Evolutionary conservation across 2,797 vertebrate genomes (phyloP).

Genomic region (Lepilemur ruficaudatus): DNA sequence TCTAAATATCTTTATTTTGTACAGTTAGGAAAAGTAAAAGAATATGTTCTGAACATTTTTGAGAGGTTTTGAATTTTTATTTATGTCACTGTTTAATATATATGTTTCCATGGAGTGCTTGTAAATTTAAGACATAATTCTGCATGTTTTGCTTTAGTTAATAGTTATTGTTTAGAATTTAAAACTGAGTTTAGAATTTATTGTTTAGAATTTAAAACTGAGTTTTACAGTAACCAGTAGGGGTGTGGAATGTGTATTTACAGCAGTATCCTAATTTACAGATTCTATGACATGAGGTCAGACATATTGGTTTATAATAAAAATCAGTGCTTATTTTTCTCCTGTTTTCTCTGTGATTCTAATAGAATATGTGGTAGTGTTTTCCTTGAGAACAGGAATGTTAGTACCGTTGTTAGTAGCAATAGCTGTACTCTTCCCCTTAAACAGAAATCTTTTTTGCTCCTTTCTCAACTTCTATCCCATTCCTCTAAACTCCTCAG

Average conservation of each 20-base stretch:
- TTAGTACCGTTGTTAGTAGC: conserved; percentile 75
- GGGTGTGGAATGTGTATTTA: background rate
- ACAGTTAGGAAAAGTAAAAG: background rate
- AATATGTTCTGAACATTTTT: background rate
- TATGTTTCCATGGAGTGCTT: background rate
- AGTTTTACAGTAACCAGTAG: background rate
- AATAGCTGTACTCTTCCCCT: background rate
- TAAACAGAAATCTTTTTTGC: background rate
- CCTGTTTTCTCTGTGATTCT: background rate
- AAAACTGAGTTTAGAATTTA: conserved; percentile 49
- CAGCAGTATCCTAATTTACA: conserved; percentile 2
- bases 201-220: conserved; percentile 50
- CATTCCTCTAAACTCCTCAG: conserved; percentile 38
- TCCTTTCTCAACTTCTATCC: background rate
- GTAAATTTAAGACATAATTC: conserved; percentile 17
- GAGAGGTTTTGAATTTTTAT: conserved; percentile 6
- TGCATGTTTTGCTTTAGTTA: conserved; percentile 36
- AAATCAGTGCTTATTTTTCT: conserved; percentile 75
- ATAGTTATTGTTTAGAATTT: conserved; percentile 46
- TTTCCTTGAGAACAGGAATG: conserved; percentile 39
- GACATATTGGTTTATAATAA: conserved; percentile 83
- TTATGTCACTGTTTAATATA: background rate
- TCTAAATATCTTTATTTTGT: background rate
- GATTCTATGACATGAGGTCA: conserved; percentile 40
- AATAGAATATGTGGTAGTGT: background rate